phyloP scores from a whole-genome alignment of 1,140 invertebrate species.

The Rhopalosiphum maidis region DNA sequence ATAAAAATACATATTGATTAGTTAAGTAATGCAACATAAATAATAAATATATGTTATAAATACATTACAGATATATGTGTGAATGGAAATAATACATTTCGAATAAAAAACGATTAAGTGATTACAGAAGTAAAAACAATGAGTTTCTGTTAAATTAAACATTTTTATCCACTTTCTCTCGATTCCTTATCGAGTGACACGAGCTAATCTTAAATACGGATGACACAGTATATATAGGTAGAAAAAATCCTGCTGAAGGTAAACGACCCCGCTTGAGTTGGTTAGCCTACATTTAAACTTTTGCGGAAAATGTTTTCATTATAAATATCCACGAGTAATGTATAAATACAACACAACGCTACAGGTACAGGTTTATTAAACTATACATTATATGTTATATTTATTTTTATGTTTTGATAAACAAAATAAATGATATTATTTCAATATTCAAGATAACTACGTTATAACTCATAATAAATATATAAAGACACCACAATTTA shows the following conservation, averaged over 20 bases:
- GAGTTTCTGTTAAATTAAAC: slow-evolving; percentile 27
- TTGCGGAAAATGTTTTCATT: background rate
- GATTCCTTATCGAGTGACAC: slow-evolving; percentile 47
- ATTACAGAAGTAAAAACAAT: slow-evolving; percentile 40
- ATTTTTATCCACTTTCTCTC: slow-evolving; percentile 51
- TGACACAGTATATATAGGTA: slow-evolving; percentile 35
- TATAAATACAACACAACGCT: background rate
- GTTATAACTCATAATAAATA: background rate
- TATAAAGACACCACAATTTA: background rate
- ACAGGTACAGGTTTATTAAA: background rate
- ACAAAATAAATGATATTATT: background rate
- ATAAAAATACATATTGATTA: background rate
- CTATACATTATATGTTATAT: background rate
- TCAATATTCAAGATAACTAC: background rate
- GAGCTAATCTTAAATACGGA: slow-evolving; percentile 44
- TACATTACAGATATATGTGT: background rate
- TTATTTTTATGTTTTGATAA: background rate
- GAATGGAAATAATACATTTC: background rate
- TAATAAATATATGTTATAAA: background rate
- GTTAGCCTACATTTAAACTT: slow-evolving; percentile 40
- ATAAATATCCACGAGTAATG: background rate
- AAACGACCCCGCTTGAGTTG: slow-evolving; percentile 41
- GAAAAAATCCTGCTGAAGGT: slow-evolving; percentile 38
- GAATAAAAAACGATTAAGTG: background rate
- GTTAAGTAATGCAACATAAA: background rate